Base-by-base conservation (phyloP, 2,888 invertebrate genomes). In the Atethmia centrago region DNA sequence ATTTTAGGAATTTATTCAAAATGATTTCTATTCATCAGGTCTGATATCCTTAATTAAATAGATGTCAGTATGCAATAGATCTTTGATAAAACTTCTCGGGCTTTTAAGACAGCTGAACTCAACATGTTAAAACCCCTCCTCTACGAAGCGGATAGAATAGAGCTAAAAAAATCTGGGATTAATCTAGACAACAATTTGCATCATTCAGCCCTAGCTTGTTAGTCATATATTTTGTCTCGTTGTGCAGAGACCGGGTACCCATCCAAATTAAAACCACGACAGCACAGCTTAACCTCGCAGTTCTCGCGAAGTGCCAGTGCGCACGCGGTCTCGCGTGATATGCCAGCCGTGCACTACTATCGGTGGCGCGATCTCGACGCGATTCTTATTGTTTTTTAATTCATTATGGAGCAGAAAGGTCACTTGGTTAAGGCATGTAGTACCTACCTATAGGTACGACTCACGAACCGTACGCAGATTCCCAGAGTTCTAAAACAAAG, bases 341-440 rank as follows among this genome's bases (percentile, higher is more conserved):
- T 86, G 85, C 75, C 88, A 88, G 64, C 49, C 64, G 87, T 74
- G 85, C 71, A 25, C 47, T 28, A 36, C 51, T 87, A 92, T 92
- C 91, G 74, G 69, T 79, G 76, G 75, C 86, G 85, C 85, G 88
- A 93, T 93, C 92, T 90, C 85, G 51, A 59, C 47, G 62, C 87
- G 83, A 89, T 87, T 90, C 91, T 90, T 90, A 92, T 90, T 91
- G 90, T 92, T 89, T 89, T n/a, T 88, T 89, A 90, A 90, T 91
- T 92, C 88, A 89, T 88, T 86, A 86, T 83, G 65, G 62, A 69
- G 70, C 77, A 74, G 19, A 84, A 82, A 80, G 83, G 79, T 83
- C 77, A 82, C 72, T 63, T 25, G 36, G 47, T 55, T 58, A 51
- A 74, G 8, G 14, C n/a, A 49, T 56, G 59, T 61, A 73, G 62